Conservation (phyloP, 2,113 vertebrate species). For the Zosterops lateralis region DNA sequence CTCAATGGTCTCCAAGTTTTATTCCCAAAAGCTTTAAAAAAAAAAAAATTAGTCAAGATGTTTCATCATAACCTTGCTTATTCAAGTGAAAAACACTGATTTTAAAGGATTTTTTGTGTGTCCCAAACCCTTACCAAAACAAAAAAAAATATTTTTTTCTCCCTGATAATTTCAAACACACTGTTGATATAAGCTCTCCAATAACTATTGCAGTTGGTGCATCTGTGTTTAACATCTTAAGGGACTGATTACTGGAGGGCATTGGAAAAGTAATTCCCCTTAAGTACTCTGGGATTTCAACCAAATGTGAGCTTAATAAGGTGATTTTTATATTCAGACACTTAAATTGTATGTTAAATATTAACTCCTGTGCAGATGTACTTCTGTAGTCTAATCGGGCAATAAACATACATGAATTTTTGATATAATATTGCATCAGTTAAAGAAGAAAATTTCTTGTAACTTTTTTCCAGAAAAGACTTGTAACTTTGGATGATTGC, state of each 20-base stretch:
- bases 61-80: not conserved
- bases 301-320: not conserved
- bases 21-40: not conserved
- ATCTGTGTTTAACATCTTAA: not conserved
- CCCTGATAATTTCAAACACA: not conserved
- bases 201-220: not conserved
- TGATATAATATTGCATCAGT: not conserved
- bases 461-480: not conserved
- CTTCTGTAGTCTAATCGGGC: not conserved
- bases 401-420: not conserved
- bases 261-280: not conserved
- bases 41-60: not conserved
- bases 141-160: not conserved
- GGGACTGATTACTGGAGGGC: not conserved
- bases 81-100: not conserved
- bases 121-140: accelerated
- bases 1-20: not conserved
- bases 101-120: not conserved
- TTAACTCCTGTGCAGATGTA: not conserved
- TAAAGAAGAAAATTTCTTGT: not conserved
- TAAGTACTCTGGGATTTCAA: not conserved
- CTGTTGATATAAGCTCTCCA: not conserved
- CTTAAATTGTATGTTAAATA: not conserved
- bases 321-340: not conserved
- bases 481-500: not conserved